phyloP scores from a whole-genome alignment of 2,797 vertebrate species.

The Protosalanx chinensis region DNA sequence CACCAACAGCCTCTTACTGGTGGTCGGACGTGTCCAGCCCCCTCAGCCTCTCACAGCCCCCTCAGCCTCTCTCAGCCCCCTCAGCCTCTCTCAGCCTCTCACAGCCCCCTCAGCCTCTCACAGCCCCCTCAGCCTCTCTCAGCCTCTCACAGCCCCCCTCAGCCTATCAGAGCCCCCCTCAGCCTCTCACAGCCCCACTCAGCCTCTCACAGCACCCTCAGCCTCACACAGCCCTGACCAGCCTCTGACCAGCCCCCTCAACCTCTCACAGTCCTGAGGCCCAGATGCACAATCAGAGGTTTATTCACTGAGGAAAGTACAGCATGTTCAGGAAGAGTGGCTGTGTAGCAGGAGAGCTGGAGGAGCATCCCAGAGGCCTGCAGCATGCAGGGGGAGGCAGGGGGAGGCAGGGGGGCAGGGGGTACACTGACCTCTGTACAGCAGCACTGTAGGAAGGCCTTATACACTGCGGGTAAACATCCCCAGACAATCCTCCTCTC shows the following conservation, averaged over 20 bases:
- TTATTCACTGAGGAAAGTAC: slow-evolving; percentile 7
- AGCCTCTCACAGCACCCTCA: no score
- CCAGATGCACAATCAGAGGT: slow-evolving; percentile 1
- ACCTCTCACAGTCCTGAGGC: neutral
- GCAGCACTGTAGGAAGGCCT: neutral
- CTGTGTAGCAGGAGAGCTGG: no score
- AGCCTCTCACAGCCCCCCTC: no score
- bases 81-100: no score
- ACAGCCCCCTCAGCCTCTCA: no score
- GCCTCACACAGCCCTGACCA: no score
- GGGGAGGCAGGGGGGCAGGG: neutral
- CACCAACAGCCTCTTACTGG: neutral
- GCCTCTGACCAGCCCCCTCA: no score
- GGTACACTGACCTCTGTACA: slow-evolving; percentile 2
- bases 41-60: no score
- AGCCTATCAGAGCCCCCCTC: no score
- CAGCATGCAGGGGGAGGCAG: neutral
- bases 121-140: no score
- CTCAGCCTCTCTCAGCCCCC: no score
- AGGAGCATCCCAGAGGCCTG: neutral
- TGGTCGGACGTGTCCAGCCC: neutral
- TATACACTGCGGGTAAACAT: neutral
- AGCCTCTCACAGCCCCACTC: no score
- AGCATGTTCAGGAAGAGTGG: neutral
- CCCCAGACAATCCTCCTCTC: neutral